Evolutionary conservation across 2,888 invertebrate genomes (phyloP).

Genomic region (Eristalis intricaria): DNA sequence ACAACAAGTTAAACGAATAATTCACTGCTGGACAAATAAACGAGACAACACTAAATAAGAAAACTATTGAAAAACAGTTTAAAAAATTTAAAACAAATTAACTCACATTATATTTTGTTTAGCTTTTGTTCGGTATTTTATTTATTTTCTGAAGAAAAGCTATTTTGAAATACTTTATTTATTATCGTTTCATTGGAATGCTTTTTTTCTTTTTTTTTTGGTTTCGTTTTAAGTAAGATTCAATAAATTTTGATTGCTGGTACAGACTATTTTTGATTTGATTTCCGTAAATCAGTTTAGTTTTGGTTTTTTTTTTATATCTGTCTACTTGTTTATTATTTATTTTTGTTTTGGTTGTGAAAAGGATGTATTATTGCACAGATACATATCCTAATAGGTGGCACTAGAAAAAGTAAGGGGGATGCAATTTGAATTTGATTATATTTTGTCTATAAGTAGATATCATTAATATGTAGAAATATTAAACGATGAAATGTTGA

Average conservation of each 20-base stretch:
- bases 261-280: slow-evolving; percentile 66
- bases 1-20: slow-evolving; percentile 33
- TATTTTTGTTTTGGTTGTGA: slow-evolving; percentile 67
- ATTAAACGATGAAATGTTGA: slow-evolving; percentile 41
- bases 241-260: slow-evolving; percentile 69
- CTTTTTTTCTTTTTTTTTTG: not conserved
- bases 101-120: slow-evolving; percentile 68
- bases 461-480: slow-evolving; percentile 53
- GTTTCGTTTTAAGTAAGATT: slow-evolving; percentile 23
- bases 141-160: slow-evolving; percentile 47
- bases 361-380: slow-evolving; percentile 79
- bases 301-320: slow-evolving; percentile 30
- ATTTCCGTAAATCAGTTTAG: slow-evolving; percentile 39
- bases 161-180: slow-evolving; percentile 54
- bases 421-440: slow-evolving; percentile 74
- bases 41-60: slow-evolving; percentile 19
- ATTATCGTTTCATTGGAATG: slow-evolving; percentile 24
- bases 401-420: slow-evolving; percentile 81
- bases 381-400: slow-evolving; percentile 82
- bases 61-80: slow-evolving; percentile 36
- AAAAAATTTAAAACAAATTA: slow-evolving; percentile 70
- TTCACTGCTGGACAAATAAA: slow-evolving; percentile 21
- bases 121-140: slow-evolving; percentile 51
- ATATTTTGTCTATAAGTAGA: slow-evolving; percentile 45
- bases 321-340: slow-evolving; percentile 40